Base-by-base conservation (phyloP, 1,140 invertebrate species). In the Drosophila navojoa region DNA sequence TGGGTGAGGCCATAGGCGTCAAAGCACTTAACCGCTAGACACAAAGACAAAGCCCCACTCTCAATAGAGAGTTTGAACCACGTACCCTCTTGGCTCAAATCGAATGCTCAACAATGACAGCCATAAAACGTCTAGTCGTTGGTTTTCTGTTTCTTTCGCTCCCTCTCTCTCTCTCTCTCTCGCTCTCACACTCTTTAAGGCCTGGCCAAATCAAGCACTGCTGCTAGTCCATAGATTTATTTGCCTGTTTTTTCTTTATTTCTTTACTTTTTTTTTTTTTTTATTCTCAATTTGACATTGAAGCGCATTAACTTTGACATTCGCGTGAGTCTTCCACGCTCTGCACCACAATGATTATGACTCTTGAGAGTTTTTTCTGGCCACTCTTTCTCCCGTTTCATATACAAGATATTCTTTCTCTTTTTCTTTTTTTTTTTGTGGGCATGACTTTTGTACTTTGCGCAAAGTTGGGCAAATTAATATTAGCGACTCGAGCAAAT, bases 391-490 rank as follows among this genome's bases (percentile, higher is more conserved):
- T 13, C 13, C 16, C 16, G 29, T 10, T 25, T 5, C n/a, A n/a
- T 42, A 32, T 27, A 9, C 19, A 38, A 10, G 35, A 11, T 19
- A 45, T 35, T 47, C 9, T 1, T 25, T 32, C 7, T 42, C 3
- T 47, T 35, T 60, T 42, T 5, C 35, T 35, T 63, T 69, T 27
- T 2, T 27, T 27, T 69, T 29, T 4, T 29, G 4, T 29, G 27
- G 66, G 55, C 78, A 76, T 86, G 81, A 87, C 81, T 87, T 86
- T 86, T 76, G 78, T 82, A 81, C 81, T 86, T 86, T 86, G 62
- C 11, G 38, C 54, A n/a, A 69, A 86, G 81, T 81, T 85, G 70
- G 62, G 69, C 64, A 81, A 86, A 86, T 76, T 81, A 81, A 85
- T 86, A 86, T 81, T 53, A 77, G 73, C 42, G 40, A 66, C 53